phyloP scores from a whole-genome alignment of 2,113 vertebrate species.

The Syngnathus scovelli region DNA sequence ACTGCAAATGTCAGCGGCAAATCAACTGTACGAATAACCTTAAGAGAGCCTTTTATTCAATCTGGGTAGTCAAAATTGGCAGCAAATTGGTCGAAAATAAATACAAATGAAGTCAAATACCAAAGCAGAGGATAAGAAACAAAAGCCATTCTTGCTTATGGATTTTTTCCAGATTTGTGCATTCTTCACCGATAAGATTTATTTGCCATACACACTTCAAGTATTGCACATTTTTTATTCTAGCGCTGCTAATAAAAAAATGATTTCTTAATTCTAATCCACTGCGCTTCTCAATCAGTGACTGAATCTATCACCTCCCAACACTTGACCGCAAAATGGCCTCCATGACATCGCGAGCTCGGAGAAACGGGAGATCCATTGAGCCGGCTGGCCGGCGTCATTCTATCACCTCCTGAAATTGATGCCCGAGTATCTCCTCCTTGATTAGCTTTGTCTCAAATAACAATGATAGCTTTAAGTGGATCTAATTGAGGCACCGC shows the following conservation, averaged over 20 bases:
- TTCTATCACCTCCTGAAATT: conserved; percentile 66
- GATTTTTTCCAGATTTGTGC: background rate
- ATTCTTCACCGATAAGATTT: background rate
- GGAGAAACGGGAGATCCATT: conserved; percentile 53
- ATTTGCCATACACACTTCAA: too few relatives aligned
- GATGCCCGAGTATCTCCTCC: conserved; percentile 68
- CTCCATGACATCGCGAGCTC: conserved; percentile 54
- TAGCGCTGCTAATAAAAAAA: conserved; percentile 4
- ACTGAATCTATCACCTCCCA: conserved; percentile 51
- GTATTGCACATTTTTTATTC: too few relatives aligned
- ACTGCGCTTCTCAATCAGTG: conserved; percentile 26
- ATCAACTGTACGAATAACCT: conserved; percentile 90
- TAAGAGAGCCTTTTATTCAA: conserved; percentile 92
- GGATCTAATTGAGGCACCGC: conserved; percentile 70
- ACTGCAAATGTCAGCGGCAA: conserved; percentile 94
- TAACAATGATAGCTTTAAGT: conserved; percentile 78
- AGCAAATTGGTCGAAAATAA: background rate
- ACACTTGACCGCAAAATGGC: conserved; percentile 41
- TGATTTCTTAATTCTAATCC: conserved; percentile 30
- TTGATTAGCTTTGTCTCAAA: conserved; percentile 73
- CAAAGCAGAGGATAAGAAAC: background rate
- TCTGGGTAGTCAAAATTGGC: conserved; percentile 72
- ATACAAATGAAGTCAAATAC: conserved; percentile 68
- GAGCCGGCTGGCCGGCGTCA: conserved; percentile 28
- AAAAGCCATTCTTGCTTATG: background rate